Conservation (phyloP, 2,113 vertebrate genomes). For the Channa argus region DNA sequence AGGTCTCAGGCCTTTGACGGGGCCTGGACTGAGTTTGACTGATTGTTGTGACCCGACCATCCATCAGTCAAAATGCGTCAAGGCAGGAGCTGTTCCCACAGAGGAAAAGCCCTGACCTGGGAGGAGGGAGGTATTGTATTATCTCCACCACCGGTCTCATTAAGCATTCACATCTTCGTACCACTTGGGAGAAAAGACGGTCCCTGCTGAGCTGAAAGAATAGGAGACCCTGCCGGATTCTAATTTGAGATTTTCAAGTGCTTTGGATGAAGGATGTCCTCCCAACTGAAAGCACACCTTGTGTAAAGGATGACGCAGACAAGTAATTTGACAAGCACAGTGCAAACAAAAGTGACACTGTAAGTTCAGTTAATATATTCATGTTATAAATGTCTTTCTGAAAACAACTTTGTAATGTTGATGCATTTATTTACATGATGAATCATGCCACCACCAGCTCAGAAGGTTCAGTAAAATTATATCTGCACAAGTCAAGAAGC, state of each 20-base stretch:
- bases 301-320: constrained; percentile 52
- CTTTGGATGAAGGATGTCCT: constrained; percentile 58
- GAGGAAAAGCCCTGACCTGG: constrained; percentile 41
- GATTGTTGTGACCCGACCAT: constrained; percentile 60
- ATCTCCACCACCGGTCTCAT: constrained; percentile 3
- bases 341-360: constrained; percentile 70
- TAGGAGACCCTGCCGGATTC: constrained; percentile 37
- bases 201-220: constrained; percentile 18
- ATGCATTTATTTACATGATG: constrained; percentile 73
- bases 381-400: constrained; percentile 58
- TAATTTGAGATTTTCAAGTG: constrained; percentile 39
- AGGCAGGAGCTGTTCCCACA: constrained; percentile 28
- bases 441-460: constrained; percentile 63
- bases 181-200: constrained; percentile 8
- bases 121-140: constrained; percentile 12
- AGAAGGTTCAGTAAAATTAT: constrained; percentile 63
- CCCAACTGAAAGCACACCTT: constrained; percentile 32
- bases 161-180: constrained; percentile 40
- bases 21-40: constrained; percentile 42
- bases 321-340: constrained; percentile 68
- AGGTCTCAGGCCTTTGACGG: constrained; percentile 61
- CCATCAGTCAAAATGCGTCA: constrained; percentile 61
- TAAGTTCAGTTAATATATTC: constrained; percentile 64
- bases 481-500: constrained; percentile 56
- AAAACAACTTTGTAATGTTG: constrained; percentile 66